A percentile compares a stretch with the other conserved stretches of the same genome.
Evolutionary conservation across 2,888 invertebrate genomes (phyloP).

Genomic region (Oasisia sp.): DNA sequence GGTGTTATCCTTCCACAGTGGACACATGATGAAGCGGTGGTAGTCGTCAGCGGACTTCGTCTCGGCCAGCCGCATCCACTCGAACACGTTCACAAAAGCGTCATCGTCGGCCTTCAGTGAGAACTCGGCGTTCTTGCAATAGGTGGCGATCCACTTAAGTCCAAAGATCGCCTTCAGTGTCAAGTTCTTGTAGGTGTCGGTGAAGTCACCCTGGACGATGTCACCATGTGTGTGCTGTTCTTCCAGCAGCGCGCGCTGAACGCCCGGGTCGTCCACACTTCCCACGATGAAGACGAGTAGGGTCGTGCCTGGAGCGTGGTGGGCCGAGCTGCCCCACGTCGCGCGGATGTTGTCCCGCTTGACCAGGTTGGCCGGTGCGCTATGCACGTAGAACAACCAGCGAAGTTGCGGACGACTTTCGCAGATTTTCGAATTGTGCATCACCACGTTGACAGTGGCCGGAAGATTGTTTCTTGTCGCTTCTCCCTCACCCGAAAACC

Average conservation of each 20-base stretch:
- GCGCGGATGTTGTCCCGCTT: slow-evolving; percentile 40
- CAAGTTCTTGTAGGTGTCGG: slow-evolving; percentile 47
- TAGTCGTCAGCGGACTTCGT: background rate
- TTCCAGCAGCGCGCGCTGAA: slow-evolving; percentile 38
- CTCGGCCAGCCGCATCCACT: slow-evolving; percentile 34
- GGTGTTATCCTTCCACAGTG: slow-evolving; percentile 43
- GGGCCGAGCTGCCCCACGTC: slow-evolving; percentile 46
- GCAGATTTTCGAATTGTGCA: slow-evolving; percentile 36
- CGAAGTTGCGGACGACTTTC: slow-evolving; percentile 26
- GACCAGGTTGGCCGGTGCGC: slow-evolving; percentile 42
- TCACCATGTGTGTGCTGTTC: slow-evolving; percentile 45
- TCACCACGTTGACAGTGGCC: slow-evolving; percentile 21
- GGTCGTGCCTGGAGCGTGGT: slow-evolving; percentile 36
- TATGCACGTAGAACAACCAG: slow-evolving; percentile 44
- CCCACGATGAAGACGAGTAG: slow-evolving; percentile 48
- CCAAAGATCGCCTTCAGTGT: slow-evolving; percentile 51
- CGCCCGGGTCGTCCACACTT: slow-evolving; percentile 30
- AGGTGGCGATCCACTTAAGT: slow-evolving; percentile 46
- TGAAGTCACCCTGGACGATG: slow-evolving; percentile 50
- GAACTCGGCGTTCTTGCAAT: slow-evolving; percentile 44
- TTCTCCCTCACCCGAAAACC: background rate
- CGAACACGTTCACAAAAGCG: slow-evolving; percentile 47
- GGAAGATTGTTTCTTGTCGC: background rate
- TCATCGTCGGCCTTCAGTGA: slow-evolving; percentile 50
- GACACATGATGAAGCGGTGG: slow-evolving; percentile 35